phyloP scores from a whole-genome alignment of 2,113 vertebrate genomes.

The Dermatemys mawii region DNA sequence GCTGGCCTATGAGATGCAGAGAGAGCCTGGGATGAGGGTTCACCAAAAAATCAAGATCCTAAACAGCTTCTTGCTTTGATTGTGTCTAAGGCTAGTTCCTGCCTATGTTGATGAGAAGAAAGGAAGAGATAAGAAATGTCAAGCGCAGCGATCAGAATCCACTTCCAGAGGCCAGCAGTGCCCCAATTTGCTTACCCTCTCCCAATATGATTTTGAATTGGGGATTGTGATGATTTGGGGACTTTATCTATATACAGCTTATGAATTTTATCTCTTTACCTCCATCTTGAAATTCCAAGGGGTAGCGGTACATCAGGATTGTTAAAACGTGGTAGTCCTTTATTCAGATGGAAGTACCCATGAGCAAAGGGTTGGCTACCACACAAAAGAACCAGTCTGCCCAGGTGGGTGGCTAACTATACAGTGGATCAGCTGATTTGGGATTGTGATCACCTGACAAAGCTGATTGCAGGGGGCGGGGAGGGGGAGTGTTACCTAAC shows the following conservation, averaged over 20 bases:
- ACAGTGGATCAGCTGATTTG: neutral
- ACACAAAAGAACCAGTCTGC: neutral
- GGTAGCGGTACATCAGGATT: neutral
- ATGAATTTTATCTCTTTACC: neutral
- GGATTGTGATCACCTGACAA: neutral
- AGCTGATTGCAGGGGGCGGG: no score
- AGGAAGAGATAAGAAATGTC: neutral
- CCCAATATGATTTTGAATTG: neutral
- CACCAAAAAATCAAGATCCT: neutral
- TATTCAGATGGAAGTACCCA: neutral
- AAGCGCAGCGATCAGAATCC: neutral
- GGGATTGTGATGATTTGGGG: neutral
- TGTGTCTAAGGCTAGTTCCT: neutral
- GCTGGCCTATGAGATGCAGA: neutral
- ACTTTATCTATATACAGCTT: neutral
- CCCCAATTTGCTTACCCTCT: neutral
- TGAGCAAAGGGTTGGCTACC: neutral
- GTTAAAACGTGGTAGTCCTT: neutral
- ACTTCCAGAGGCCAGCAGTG: neutral
- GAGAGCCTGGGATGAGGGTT: neutral
- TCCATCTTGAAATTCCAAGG: neutral
- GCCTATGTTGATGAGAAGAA: neutral
- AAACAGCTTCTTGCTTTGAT: neutral
- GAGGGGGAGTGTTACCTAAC: neutral
- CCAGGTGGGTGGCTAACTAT: neutral